These are phyloP conservation scores for Origma solitaria DNA, from an alignment of 2,113 vertebrate genomes.

Conservation along the genomic window DNA sequence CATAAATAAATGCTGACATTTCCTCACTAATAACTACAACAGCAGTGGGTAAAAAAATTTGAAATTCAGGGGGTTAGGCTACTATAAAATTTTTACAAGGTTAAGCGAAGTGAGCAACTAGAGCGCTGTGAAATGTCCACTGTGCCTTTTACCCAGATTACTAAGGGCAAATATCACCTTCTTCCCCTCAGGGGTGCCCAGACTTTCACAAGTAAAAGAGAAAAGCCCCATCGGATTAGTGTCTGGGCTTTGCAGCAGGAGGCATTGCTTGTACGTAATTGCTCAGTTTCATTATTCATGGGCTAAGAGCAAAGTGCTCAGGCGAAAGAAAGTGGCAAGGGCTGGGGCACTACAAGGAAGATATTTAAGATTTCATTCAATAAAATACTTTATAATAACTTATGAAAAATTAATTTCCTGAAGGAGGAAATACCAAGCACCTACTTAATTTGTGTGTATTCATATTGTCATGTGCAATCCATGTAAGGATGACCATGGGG, in stretches of 20 bases:
- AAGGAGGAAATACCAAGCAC: background rate
- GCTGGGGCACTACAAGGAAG: background rate
- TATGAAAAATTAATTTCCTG: conserved; percentile 47
- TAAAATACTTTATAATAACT: conserved; percentile 17
- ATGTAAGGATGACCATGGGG: background rate
- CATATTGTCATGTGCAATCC: background rate
- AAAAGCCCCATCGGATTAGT: conserved; percentile 5
- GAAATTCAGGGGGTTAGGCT: background rate
- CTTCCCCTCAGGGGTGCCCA: background rate
- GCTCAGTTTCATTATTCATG: conserved; percentile 46
- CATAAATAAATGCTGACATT: conserved; percentile 9
- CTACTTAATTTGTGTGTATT: background rate
- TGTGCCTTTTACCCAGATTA: conserved; percentile 14
- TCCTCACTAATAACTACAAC: conserved; percentile 3
- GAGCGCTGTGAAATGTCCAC: background rate
- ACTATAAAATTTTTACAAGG: conserved; percentile 42
- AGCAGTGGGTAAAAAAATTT: background rate
- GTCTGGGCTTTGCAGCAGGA: conserved; percentile 22
- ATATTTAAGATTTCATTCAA: background rate
- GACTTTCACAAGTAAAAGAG: conserved; percentile 7
- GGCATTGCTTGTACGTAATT: background rate
- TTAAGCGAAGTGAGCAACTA: conserved; percentile 7
- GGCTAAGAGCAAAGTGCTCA: background rate
- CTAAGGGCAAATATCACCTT: background rate
- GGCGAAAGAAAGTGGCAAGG: background rate